Percentiles rank a stretch among this genome's conserved stretches.
These are phyloP conservation scores for Microctonus aethiopoides DNA, from an alignment of 2,888 invertebrate species.

Conservation along the genomic window DNA sequence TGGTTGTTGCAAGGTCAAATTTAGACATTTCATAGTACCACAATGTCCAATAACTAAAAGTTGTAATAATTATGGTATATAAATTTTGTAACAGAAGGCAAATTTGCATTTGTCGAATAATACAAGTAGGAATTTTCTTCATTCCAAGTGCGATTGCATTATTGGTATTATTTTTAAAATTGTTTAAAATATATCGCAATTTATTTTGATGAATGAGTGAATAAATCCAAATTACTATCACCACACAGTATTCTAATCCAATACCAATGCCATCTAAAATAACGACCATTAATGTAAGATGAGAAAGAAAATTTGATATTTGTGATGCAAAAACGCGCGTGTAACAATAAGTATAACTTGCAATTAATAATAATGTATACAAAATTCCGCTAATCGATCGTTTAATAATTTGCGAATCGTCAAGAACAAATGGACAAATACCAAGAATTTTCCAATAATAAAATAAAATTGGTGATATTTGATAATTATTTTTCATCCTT, in stretches of 20 bases:
- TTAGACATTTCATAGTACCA: background rate
- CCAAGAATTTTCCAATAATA: slow-evolving; percentile 38
- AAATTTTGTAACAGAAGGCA: background rate
- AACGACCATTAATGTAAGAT: slow-evolving; percentile 34
- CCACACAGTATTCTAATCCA: slow-evolving; percentile 30
- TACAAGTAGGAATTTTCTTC: slow-evolving; percentile 1
- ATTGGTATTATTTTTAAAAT: slow-evolving; percentile 14
- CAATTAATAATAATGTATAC: slow-evolving; percentile 29
- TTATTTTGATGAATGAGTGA: slow-evolving; percentile 22
- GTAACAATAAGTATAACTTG: slow-evolving; percentile 12
- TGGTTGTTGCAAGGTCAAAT: slow-evolving; percentile 8
- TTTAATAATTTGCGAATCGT: slow-evolving; percentile 15
- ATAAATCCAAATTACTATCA: slow-evolving; percentile 27
- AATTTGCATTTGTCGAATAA: background rate
- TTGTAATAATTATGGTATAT: background rate
- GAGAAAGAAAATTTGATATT: slow-evolving; percentile 4
- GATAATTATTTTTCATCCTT: background rate
- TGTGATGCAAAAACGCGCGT: slow-evolving; percentile 23
- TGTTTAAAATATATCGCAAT: slow-evolving; percentile 25
- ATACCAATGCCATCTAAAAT: slow-evolving; percentile 33
- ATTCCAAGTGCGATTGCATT: slow-evolving; percentile 5
- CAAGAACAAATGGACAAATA: slow-evolving; percentile 35
- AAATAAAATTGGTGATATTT: background rate
- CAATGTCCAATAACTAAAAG: background rate
- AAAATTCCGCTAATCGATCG: slow-evolving; percentile 11